Evolutionary conservation across 2,797 vertebrate species (phyloP), one percentile per base, ranked within the genome.

Genomic region (Microctenopoma stevenorrisi): DNA sequence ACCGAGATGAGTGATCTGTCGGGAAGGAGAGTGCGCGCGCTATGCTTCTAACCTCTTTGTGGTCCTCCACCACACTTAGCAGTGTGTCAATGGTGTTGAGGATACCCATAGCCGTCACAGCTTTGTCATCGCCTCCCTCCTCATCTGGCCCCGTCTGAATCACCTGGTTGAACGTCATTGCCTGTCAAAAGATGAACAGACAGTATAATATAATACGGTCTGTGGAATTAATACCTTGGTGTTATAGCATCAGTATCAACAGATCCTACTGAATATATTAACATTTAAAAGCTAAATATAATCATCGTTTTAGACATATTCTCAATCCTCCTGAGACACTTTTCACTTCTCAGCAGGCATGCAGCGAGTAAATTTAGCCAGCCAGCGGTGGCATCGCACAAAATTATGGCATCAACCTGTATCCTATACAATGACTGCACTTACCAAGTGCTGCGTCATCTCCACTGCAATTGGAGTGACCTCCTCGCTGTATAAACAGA

Each of bases 131-230:
- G 49, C 97, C 97, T 57, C 97, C 98, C 85, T 99, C 98, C 92
- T 99, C 98, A 70, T 99, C 98, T 16, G 97, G 96, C 13, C 97
- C 97, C 1, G 97, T 98, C 91, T 99, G 98, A 88, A 99, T 99
- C 78, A 99, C 98, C 86, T 99, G 97, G 89, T 99, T 99, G 93
- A 99, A 99, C 56, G 98, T 99, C 98, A 99, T 99, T 33, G 98
- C 98, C 98, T 99, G 88, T 26, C 80, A 69, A 52, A 74, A 9
- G 76, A 35, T 7, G 26, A 61, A 64, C 8, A 61, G 10, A 71
- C 5, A 68, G 30, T 47, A 9, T 1, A 43, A 63, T 64, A 74
- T 7, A 33, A 33, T 33, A 6, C 13, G 0, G 10, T 68, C 38
- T 18, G 1, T 25, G 16, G 22, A 51, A 2, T 44, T 44, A 42